Evolutionary conservation across 2,797 vertebrate genomes (phyloP), one percentile per base, ranked within the genome.

Genomic region (Tokudaia muenninki): DNA sequence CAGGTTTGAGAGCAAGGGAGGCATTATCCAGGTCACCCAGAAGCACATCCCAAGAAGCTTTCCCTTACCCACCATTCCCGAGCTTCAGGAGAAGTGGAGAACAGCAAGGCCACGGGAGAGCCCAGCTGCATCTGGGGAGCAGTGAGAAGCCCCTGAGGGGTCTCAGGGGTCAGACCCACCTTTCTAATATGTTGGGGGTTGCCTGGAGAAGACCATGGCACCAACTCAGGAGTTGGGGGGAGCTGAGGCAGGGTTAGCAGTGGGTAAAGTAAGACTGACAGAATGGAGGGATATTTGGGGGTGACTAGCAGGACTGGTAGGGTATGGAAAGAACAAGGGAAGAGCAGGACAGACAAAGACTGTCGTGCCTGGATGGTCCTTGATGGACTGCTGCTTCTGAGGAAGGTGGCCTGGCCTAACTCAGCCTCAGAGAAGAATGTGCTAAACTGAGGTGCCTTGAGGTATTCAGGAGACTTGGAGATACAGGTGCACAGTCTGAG

Each of bases 31-130:
- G 0, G 37, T 47, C n/a, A 77, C 52, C 59, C 10, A 41, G 79
- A 77, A 12, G 6, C 34, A 7, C 84, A 29, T 22, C 74, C 21
- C 0, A 0, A 13, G 0, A 22, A 34, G 26, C 67, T 37, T 87
- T 50, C 16, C 13, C 34, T 63, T 61, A 75, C 12, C 29, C 22
- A 4, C 52, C 31, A 6, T 75, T 90, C 65, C 72, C 10, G 57
- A 59, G 11, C 17, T 72, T 82, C 29, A n/a, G 61, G 47, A 50
- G 31, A 37, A 44, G 44, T 26, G 50, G 14, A 17, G 34, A 19
- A 72, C 14, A 13, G 26, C 67, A 61, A 63, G 47, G 9, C 55
- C 12, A 3, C 87, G 5, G 19, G 63, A 41, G 31, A 52, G 3
- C 2, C 11, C 52, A 34, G 10, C 70, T 91, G 31, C n/a, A 34